A percentile compares a stretch with the other conserved stretches of the same genome.
Evolutionary conservation across 2,888 invertebrate genomes (phyloP).

Genomic region (Noctuana brunneofusca): DNA sequence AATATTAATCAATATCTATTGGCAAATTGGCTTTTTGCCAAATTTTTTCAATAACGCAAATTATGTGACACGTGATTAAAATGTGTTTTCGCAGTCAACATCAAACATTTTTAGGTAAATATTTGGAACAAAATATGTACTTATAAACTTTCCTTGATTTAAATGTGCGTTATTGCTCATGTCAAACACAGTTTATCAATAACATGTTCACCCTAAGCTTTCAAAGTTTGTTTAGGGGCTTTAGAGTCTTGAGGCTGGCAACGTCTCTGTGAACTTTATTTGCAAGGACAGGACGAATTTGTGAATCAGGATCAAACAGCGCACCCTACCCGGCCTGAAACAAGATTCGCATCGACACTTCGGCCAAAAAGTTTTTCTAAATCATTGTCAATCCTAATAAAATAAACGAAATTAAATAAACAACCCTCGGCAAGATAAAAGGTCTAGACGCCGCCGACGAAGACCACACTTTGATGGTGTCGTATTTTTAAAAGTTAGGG

Average conservation of each 20-base stretch:
- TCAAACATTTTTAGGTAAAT: neutral
- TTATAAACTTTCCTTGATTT: slow-evolving; percentile 16
- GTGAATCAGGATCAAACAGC: slow-evolving; percentile 76
- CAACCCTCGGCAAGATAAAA: slow-evolving; percentile 74
- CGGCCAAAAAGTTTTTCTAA: slow-evolving; percentile 64
- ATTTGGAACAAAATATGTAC: neutral
- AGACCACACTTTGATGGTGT: slow-evolving; percentile 79
- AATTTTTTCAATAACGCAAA: neutral
- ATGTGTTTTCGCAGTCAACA: neutral
- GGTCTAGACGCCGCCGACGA: slow-evolving; percentile 71
- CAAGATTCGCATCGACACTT: slow-evolving; percentile 52
- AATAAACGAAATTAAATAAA: slow-evolving; percentile 80
- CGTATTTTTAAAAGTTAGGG: slow-evolving; percentile 79
- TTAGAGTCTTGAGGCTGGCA: slow-evolving; percentile 44
- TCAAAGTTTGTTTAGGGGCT: slow-evolving; percentile 58
- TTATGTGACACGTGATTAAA: neutral
- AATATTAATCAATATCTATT: neutral
- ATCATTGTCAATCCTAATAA: slow-evolving; percentile 80
- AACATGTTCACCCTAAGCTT: slow-evolving; percentile 53
- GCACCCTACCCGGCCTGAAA: slow-evolving; percentile 45
- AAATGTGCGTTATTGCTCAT: slow-evolving; percentile 24
- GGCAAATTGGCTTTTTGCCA: neutral
- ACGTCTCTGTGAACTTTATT: slow-evolving; percentile 60
- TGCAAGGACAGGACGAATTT: slow-evolving; percentile 68
- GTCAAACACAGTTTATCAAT: slow-evolving; percentile 36